A percentile compares a stretch with the other conserved stretches of the same genome.
These are phyloP conservation scores for Pseudococcus viburni DNA, from an alignment of 2,888 invertebrate genomes.

Conservation along the genomic window DNA sequence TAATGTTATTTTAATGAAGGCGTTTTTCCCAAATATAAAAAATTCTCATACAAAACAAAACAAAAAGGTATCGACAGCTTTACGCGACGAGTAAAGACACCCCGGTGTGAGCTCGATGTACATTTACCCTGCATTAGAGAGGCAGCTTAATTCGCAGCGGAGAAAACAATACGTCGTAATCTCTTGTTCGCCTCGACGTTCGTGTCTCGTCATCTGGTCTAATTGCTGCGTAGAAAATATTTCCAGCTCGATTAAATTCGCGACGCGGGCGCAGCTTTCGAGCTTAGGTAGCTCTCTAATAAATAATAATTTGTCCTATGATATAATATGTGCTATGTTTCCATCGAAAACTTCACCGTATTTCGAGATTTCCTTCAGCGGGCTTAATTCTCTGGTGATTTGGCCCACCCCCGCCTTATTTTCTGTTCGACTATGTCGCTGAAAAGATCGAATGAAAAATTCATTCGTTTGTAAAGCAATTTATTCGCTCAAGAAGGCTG, in stretches of 20 bases:
- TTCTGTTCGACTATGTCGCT: too few relatives aligned
- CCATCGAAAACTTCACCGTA: too few relatives aligned
- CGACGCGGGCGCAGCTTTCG: not conserved
- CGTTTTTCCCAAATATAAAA: not conserved
- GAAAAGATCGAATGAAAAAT: not conserved
- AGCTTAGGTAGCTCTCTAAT: not conserved
- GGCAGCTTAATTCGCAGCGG: not conserved
- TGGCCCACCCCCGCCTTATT: too few relatives aligned
- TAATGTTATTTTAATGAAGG: slow-evolving; percentile 1
- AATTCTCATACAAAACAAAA: not conserved
- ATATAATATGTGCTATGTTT: too few relatives aligned
- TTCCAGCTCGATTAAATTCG: not conserved
- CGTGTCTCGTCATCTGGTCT: not conserved
- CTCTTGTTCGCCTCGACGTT: not conserved
- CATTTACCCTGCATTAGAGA: not conserved
- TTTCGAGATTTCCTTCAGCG: too few relatives aligned
- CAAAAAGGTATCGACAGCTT: not conserved
- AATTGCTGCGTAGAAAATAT: not conserved
- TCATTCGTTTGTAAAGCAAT: not conserved
- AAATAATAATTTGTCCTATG: not conserved
- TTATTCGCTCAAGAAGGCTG: not conserved
- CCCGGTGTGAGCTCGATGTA: not conserved
- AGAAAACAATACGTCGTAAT: too few relatives aligned
- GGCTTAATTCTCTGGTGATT: too few relatives aligned
- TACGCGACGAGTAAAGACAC: not conserved